Base-by-base conservation (phyloP, 1,140 invertebrate genomes). In the Drosophila azteca region DNA sequence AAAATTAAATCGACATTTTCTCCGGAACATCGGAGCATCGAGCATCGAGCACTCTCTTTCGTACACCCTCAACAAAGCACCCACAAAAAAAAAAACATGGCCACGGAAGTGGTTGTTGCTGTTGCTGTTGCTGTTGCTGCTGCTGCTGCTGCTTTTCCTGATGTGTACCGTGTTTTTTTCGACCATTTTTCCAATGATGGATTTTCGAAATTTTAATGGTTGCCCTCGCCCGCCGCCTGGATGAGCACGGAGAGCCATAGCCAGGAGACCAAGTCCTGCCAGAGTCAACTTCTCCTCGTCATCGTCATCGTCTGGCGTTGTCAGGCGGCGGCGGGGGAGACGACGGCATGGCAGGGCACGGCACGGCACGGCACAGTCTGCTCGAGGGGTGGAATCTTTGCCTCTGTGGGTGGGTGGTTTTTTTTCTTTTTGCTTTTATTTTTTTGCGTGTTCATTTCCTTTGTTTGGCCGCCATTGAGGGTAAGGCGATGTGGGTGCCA, bases 121-220 rank as follows among this genome's bases (percentile, higher is more conserved):
- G 53, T 72, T 79, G 41, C 6, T 49, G 35, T 26, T 52, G 54
- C 61, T 67, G 17, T 20, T 20, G 43, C 73, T 49, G 50, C 15
- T 54, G 3, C 50, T 20, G 43, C 73, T 49, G 50, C 15, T 54
- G 3, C 50, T 63, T 43, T 39, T 43, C 29, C 46, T 51, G 9
- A 39, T 39, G 35, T 39, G 35, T 13, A 39, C 44, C 57, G 31
- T 31, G 31, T 9, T 31, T 31, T 77, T 83, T 89, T 76, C 84
- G 45, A 79, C 85, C 87, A 90, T 90, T 90, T 90, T 90, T 88
- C 89, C 89, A 90, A 90, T 90, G 89, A 90, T 90, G 88, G 83
- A 90, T 90, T 90, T 90, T 89, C 80, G 81, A 90, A 90, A 90
- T 89, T 90, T 90, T 90, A 90, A 90, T 90, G 89, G 89, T 90